phyloP scores from a whole-genome alignment of 2,797 vertebrate genomes.

The Psittacula echo region DNA sequence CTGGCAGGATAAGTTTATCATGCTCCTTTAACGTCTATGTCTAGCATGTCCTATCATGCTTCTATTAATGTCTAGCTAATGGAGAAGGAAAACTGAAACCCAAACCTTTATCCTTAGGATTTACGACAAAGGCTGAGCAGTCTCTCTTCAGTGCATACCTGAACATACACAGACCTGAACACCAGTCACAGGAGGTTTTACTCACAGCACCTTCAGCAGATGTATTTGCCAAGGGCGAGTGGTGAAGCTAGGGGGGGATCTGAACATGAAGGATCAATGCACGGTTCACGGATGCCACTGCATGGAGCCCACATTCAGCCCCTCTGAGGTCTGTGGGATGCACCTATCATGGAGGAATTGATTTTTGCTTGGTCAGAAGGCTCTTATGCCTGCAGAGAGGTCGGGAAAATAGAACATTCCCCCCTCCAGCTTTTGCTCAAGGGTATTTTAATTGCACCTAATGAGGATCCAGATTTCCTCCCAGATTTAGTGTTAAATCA shows the following conservation, averaged over 20 bases:
- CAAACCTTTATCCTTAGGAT: background rate
- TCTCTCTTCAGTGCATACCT: background rate
- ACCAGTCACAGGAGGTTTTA: background rate
- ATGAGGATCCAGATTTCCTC: background rate
- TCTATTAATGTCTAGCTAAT: background rate
- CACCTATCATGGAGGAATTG: background rate
- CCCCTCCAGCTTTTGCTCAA: background rate
- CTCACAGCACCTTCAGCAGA: background rate
- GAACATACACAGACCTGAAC: background rate
- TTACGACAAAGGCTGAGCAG: background rate
- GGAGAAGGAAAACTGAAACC: background rate
- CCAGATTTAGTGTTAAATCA: background rate
- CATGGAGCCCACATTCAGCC: accelerated
- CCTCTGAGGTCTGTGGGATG: background rate
- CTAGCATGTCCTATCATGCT: too few species aligned
- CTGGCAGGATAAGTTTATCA: background rate
- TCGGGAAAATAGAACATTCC: background rate
- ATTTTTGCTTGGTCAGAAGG: background rate
- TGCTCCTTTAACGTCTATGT: background rate
- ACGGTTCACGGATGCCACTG: background rate
- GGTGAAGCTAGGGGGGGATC: background rate
- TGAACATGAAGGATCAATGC: accelerated
- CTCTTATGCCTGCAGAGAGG: background rate
- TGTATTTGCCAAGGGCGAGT: background rate
- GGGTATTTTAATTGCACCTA: background rate